Evolutionary conservation across 2,888 invertebrate species (phyloP).

Genomic region (Mycogona germanica): DNA sequence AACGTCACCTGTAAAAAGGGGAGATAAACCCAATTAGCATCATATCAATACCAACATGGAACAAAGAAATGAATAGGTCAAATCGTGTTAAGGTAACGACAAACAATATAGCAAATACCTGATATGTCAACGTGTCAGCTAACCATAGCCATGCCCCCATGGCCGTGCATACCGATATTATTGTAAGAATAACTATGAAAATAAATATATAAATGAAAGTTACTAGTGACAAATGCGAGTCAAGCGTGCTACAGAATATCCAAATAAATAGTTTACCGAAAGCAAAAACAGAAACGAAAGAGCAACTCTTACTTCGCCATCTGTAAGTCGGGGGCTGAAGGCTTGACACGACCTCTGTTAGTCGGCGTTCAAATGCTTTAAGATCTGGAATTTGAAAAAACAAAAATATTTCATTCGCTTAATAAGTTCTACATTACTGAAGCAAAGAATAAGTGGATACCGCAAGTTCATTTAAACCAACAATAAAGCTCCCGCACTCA

Average conservation of each 20-base stretch:
- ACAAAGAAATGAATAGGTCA: neutral
- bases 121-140: slow-evolving; percentile 83
- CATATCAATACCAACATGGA: neutral
- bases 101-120: too few species aligned
- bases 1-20: slow-evolving; percentile 49
- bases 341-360: slow-evolving; percentile 94
- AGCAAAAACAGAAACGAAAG: slow-evolving; percentile 2
- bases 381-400: slow-evolving; percentile 47
- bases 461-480: too few species aligned
- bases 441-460: too few species aligned
- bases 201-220: neutral
- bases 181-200: slow-evolving; percentile 61
- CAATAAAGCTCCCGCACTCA: too few species aligned
- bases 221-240: neutral
- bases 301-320: slow-evolving; percentile 72
- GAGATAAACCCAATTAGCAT: neutral
- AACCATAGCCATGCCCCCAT: slow-evolving; percentile 95
- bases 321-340: slow-evolving; percentile 85
- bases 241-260: neutral
- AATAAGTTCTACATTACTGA: too few species aligned
- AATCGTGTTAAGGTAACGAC: neutral
- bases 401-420: too few species aligned
- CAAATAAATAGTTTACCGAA: neutral
- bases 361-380: slow-evolving; percentile 91
- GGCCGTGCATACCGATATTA: slow-evolving; percentile 80